These are phyloP conservation scores for Rhinolophus ferrumequinum DNA, from an alignment of 2,113 vertebrate genomes.

Conservation along the genomic window DNA sequence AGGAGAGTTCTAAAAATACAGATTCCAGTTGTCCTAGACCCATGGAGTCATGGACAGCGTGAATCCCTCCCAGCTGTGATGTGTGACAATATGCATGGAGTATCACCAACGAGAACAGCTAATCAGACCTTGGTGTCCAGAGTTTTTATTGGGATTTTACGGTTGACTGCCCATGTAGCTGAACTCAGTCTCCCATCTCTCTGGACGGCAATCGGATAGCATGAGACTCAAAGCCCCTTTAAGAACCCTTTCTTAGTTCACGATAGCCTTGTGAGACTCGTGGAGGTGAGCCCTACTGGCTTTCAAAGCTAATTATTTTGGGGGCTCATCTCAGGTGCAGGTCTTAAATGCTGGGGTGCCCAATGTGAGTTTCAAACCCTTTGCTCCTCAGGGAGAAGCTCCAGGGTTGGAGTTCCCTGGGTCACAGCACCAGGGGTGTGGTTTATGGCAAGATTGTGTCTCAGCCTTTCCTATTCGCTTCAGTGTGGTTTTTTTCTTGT, in stretches of 20 bases:
- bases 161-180: background rate
- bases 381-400: background rate
- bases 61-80: background rate
- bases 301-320: background rate
- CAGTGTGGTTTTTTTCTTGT: background rate
- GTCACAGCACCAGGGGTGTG: background rate
- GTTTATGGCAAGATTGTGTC: background rate
- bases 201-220: background rate
- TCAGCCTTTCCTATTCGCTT: background rate
- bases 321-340: background rate
- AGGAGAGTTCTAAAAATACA: background rate
- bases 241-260: background rate
- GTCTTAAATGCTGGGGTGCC: background rate
- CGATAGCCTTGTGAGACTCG: background rate
- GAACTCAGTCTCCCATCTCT: background rate
- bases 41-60: background rate
- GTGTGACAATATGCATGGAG: background rate
- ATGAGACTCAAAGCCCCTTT: background rate
- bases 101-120: background rate
- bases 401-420: background rate
- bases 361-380: background rate
- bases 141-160: background rate
- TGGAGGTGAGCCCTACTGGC: background rate
- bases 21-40: background rate
- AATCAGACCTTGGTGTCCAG: background rate